Base-by-base conservation (phyloP, 2,797 vertebrate genomes). In the Aselliscus stoliczkanus region DNA sequence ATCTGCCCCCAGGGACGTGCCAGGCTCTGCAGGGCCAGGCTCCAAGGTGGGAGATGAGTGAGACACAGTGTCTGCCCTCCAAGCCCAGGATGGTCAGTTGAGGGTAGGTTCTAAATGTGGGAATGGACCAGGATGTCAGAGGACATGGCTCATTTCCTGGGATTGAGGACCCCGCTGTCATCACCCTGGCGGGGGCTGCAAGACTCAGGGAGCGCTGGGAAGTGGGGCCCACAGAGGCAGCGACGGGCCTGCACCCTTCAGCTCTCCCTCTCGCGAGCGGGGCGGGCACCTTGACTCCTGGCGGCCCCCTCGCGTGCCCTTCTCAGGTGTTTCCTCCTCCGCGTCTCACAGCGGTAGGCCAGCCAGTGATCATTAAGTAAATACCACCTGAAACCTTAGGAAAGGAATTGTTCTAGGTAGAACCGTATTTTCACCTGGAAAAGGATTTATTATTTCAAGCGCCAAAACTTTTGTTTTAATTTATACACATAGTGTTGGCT, bases 211-310 rank as follows among this genome's bases (percentile, higher is more conserved):
- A 47, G 31, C 4, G 3, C 65, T 39, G 37, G 4, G 58, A 25
- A 62, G 64, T 3, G 37, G 52, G 42, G 11, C 70, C 29, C 12
- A 1, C n/a, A 13, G 42, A 52, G 62, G 37, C 83, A 3, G 50
- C 2, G 4, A 8, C 7, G 0, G 13, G 4, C 6, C 4, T n/a
- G 14, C 25, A 0, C 44, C 31, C 12, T 3, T 17, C 21, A 2
- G 34, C 25, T 3, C 42, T 10, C 58, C 70, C 39, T 76, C 23
- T 80, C 20, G 12, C 58, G 25, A 3, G 29, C 50, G 15, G 4
- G 20, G 47, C 6, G 47, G 47, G 44, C 39, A 34, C 37, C 70
- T 12, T 21, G 25, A 11, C n/a, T 42, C 17, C 12, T 6, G 10
- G 23, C 8, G 7, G 27, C n/a, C n/a, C 54, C 79, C 69, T 65